Evolutionary conservation across 2,888 invertebrate species (phyloP).

Genomic region (Hecatera dysodea): DNA sequence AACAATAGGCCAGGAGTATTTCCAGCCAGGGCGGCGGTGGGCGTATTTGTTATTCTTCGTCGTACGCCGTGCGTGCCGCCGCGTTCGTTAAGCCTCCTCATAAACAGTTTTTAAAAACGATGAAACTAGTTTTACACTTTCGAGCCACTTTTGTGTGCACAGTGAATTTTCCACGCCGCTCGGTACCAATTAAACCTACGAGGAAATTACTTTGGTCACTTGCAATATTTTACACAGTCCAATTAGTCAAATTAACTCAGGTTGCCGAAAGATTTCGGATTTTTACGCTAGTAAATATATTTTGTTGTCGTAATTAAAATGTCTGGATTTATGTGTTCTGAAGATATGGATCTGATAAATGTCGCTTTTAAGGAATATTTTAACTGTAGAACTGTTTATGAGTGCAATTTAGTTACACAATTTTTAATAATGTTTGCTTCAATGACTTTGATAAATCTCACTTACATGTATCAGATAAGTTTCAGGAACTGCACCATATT

Average conservation of each 20-base stretch:
- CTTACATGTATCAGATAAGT: not conserved
- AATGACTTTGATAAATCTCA: not conserved
- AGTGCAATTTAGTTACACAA: not conserved
- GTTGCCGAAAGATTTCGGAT: conserved; percentile 47
- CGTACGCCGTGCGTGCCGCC: conserved; percentile 76
- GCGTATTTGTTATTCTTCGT: conserved; percentile 69
- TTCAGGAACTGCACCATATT: not conserved
- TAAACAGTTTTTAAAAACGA: conserved; percentile 73
- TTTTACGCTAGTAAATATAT: conserved; percentile 52
- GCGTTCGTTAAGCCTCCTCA: conserved; percentile 72
- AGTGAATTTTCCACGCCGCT: conserved; percentile 53
- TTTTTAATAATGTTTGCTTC: not conserved
- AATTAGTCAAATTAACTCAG: conserved; percentile 63
- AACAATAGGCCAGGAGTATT: conserved; percentile 57
- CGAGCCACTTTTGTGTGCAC: conserved; percentile 56
- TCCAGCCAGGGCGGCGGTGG: conserved; percentile 65
- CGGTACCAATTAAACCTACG: conserved; percentile 60
- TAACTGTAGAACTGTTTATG: conserved; percentile 10
- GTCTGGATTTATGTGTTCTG: conserved; percentile 35
- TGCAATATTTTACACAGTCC: conserved; percentile 63
- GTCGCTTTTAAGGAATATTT: not conserved
- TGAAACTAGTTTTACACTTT: conserved; percentile 66
- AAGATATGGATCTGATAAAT: conserved; percentile 32
- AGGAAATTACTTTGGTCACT: conserved; percentile 61
- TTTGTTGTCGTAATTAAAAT: conserved; percentile 44